Evolutionary conservation across 2,888 invertebrate genomes (phyloP), one percentile per base, ranked within the genome.

Genomic region (Nephrotoma flavescens): DNA sequence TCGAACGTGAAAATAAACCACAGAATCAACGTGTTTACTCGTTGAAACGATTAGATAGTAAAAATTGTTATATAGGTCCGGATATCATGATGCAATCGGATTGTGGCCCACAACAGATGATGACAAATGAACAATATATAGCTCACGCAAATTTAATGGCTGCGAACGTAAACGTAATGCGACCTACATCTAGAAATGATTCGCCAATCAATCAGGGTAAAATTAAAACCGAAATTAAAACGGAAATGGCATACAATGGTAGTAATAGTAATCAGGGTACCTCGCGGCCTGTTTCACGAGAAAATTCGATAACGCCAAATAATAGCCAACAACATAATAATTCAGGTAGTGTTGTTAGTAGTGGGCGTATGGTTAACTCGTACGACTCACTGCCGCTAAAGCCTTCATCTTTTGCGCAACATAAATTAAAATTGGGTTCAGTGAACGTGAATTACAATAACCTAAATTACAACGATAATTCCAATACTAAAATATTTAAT

Each of bases 11-110:
- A 89, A 95, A 95, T 90, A 96, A 96, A 89, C 97, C 98, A 0
- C 96, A 97, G 91, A 93, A 95, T 88, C 97, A 97, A 91, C 93
- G 98, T 86, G 94, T 98, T 90, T 98, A 98, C 90, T 98, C 98
- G 96, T 93, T 98, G 92, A 98, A 98, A 92, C 93, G 98, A 89
- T 95, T 96, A 89, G 98, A 98, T 90, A 96, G 97, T 90, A 97
- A 97, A 88, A 96, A 96, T 0, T 71, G 71, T 71, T 98, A 96
- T 89, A 97, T 97, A 42, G 96, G 97, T 3, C 97, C 97, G 0
- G 97, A 97, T 91, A 96, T 97, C 95, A 94, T 95, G 86, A 94
- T 97, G 88, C 97, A 97, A 91, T 97, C 97, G 86, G 98, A 98
- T 92, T 98, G 97, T 92, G 97, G 97, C 86, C 96, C 97, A 41